Evolutionary conservation across 2,113 vertebrate species (phyloP), one percentile per base, ranked within the genome.

Genomic region (Eulacestoma nigropectus): DNA sequence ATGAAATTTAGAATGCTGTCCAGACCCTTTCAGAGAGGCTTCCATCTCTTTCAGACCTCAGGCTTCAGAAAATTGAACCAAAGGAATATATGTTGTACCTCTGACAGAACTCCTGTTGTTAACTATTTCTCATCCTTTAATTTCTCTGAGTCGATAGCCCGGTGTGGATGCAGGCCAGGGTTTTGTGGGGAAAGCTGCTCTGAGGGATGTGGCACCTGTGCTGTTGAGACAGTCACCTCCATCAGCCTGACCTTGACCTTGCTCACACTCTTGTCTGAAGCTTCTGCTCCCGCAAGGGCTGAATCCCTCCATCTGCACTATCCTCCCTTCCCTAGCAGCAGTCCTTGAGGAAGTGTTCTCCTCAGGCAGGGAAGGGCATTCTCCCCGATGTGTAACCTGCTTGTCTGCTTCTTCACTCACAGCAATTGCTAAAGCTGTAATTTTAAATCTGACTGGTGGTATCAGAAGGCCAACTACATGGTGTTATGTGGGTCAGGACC

Each of bases 1-100:
- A 75, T 78, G 95, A 97, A 95, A 96, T 97, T 93, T 94, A 97
- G 96, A 96, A 95, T 92, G 93, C 94, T 97, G 93, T 95, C 95
- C 93, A 89, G 95, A 91, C 64, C 84, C 91, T 96, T 97, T 95
- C 94, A 78, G 87, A 90, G 95, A 87, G 47, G 89, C 84, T 97
- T 97, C 95, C 91, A 96, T 97, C 95, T 96, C 89, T 94, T 95
- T 95, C 95, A 97, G 91, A 95, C 96, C 96, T 95, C 80, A 5
- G 94, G 95, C 94, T 92, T 85, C 63, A 86, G 94, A 95, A 96
- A 97, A 97, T 92, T 92, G 96, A 96, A 96, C 94, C 86, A 72
- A 81, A 97, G 87, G 92, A 93, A 89, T 92, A n/a, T 96, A 81
- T 84, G 83, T 86, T 93, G 93, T 95, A 78, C 76, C 64, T 92